A percentile compares a stretch with the other conserved stretches of the same genome.
Evolutionary conservation across 2,888 invertebrate species (phyloP).

Genomic region (Teinopalpus imperialis): DNA sequence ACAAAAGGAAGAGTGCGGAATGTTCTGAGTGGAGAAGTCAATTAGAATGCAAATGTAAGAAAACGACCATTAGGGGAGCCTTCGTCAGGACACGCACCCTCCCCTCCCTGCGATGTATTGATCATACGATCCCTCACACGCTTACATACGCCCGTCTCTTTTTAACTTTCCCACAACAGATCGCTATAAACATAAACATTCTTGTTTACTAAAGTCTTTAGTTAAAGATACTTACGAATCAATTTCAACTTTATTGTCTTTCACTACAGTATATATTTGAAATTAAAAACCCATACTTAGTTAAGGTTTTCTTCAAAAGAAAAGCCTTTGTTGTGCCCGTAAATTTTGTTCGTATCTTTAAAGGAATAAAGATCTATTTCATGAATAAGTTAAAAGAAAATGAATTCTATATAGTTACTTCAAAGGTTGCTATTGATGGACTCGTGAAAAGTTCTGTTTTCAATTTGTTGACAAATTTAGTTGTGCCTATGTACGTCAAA

Average conservation of each 20-base stretch:
- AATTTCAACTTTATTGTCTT: conserved; percentile 30
- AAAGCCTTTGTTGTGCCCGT: conserved; percentile 69
- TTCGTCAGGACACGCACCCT: conserved; percentile 47
- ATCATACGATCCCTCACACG: conserved; percentile 76
- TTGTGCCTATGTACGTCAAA: conserved; percentile 36
- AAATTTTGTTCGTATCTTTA: conserved; percentile 74
- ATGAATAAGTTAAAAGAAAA: conserved; percentile 65
- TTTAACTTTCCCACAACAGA: conserved; percentile 78
- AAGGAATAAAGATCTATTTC: conserved; percentile 80
- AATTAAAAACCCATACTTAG: not conserved
- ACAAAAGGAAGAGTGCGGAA: conserved; percentile 59
- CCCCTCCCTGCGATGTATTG: conserved; percentile 63
- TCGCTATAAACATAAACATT: conserved; percentile 78
- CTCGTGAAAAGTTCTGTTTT: conserved; percentile 35
- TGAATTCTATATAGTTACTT: conserved; percentile 62
- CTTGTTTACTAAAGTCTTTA: conserved; percentile 51
- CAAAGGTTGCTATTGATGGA: conserved; percentile 45
- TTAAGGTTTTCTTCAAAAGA: conserved; percentile 33
- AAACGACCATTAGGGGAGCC: conserved; percentile 72
- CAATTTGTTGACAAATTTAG: conserved; percentile 58
- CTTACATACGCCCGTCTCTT: conserved; percentile 78
- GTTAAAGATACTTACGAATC: conserved; percentile 20
- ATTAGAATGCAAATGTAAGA: conserved; percentile 81
- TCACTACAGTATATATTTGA: conserved; percentile 20
- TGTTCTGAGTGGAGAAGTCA: conserved; percentile 58